Percentiles rank a stretch among this genome's conserved stretches.
phyloP scores from a whole-genome alignment of 2,888 invertebrate species.

The Sesamia inferens region DNA sequence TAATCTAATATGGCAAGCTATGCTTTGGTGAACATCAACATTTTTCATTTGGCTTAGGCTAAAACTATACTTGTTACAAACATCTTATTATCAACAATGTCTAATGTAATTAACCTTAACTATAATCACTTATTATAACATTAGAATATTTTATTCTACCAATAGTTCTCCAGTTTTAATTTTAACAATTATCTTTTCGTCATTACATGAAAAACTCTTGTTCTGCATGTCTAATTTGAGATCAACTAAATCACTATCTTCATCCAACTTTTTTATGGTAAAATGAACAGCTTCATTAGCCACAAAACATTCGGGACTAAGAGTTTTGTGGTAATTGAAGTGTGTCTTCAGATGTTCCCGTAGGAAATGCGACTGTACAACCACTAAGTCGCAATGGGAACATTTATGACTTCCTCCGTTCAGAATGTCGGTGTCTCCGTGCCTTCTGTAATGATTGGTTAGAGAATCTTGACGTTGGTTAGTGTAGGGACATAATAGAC shows the following conservation, averaged over 20 bases:
- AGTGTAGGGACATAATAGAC: slow-evolving; percentile 95
- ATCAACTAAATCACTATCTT: slow-evolving; percentile 78
- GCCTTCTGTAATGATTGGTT: slow-evolving; percentile 93
- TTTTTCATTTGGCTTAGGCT: slow-evolving; percentile 75
- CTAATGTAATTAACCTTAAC: slow-evolving; percentile 49
- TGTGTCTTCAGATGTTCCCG: slow-evolving; percentile 95
- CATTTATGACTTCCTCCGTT: slow-evolving; percentile 92
- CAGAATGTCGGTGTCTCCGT: slow-evolving; percentile 90
- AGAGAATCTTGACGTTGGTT: slow-evolving; percentile 93
- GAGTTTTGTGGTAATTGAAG: slow-evolving; percentile 90
- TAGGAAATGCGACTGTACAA: slow-evolving; percentile 93
- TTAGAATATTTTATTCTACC: slow-evolving; percentile 69
- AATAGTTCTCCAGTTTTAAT: slow-evolving; percentile 84
- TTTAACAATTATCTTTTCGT: slow-evolving; percentile 84
- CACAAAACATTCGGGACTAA: slow-evolving; percentile 90
- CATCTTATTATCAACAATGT: slow-evolving; percentile 58
- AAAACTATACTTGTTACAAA: slow-evolving; percentile 66
- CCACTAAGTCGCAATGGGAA: slow-evolving; percentile 95
- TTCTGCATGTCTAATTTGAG: slow-evolving; percentile 81
- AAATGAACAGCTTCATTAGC: slow-evolving; percentile 91
- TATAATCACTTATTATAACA: slow-evolving; percentile 39
- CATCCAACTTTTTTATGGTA: slow-evolving; percentile 87
- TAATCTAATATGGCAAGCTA: slow-evolving; percentile 89
- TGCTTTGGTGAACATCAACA: slow-evolving; percentile 86
- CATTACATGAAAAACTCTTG: slow-evolving; percentile 73